Base-by-base conservation (phyloP, 2,797 vertebrate genomes). In the Triplophysa yarkandensis region DNA sequence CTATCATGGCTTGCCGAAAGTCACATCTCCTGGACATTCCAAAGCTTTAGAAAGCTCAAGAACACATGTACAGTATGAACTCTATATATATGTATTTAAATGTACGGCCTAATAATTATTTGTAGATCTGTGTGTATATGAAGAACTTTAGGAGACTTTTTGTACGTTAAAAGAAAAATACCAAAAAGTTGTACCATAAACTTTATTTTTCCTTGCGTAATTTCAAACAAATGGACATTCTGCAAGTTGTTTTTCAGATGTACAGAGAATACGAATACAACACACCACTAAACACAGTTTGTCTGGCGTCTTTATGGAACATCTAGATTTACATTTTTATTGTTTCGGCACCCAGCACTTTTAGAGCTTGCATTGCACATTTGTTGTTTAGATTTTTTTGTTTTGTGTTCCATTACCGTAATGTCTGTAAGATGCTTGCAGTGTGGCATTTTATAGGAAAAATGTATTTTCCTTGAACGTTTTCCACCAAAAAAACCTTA, bases 11-110 rank as follows among this genome's bases (percentile, higher is more conserved):
- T 28, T 52, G 89, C 82, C 88, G 39, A 86, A 86, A 43, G 63
- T 32, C 46, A 82, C 30, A 60, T 87, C 81, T 86, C 83, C 66
- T 84, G 91, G 93, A 91, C 87, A 91, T 85, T 89, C 80, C 76
- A 76, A 74, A 76, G 74, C 83, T 86, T 87, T 88, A 88, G 85
- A 85, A 76, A 85, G 80, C 81, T 82, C 78, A 76, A 61, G 67
- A 70, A 79, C 43, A 79, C 66, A 72, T 71, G 78, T 66, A 82
- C 75, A 78, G 74, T 75, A 71, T 54, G 72, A 68, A 55, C 60
- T 70, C 17, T 68, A 25, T 23, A 57, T 76, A 21, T 54, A 36
- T 60, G 61, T 41, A 5, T 41, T 39, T 71, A 63, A 58, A 71
- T 79, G 68, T 61, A 76, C 68, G 80, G 83, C 71, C 54, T 71